Conservation (phyloP, 2,113 vertebrate genomes). For the Bubo bubo region DNA sequence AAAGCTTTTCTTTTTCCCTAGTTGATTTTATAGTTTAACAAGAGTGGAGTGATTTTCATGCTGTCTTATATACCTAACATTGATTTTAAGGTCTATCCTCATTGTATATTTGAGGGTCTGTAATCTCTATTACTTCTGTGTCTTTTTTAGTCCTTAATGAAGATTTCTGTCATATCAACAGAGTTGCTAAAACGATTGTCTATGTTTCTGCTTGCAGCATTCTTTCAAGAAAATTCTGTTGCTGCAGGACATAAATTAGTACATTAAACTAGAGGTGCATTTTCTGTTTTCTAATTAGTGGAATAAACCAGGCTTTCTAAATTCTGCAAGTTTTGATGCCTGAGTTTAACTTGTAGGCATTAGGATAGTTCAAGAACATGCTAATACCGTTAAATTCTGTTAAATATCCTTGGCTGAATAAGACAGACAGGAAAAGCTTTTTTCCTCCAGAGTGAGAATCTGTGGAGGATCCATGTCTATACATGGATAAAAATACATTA, state of each 20-base stretch:
- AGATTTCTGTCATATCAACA: background rate
- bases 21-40: background rate
- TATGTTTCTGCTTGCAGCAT: background rate
- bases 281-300: background rate
- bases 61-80: background rate
- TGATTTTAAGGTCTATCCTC: background rate
- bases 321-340: background rate
- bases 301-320: background rate
- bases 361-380: background rate
- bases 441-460: background rate
- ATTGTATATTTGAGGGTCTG: background rate
- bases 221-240: conserved; percentile 20
- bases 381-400: background rate
- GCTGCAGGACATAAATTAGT: background rate
- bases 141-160: background rate
- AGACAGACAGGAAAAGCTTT: background rate
- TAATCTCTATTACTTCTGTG: background rate
- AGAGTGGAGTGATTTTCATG: background rate
- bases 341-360: background rate
- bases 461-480: background rate
- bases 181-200: background rate
- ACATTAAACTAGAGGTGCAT: background rate
- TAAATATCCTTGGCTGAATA: background rate
- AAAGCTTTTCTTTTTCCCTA: background rate
- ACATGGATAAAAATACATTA: background rate